Evolutionary conservation across 2,888 invertebrate species (phyloP).

Genomic region (Nephrotoma appendiculata): DNA sequence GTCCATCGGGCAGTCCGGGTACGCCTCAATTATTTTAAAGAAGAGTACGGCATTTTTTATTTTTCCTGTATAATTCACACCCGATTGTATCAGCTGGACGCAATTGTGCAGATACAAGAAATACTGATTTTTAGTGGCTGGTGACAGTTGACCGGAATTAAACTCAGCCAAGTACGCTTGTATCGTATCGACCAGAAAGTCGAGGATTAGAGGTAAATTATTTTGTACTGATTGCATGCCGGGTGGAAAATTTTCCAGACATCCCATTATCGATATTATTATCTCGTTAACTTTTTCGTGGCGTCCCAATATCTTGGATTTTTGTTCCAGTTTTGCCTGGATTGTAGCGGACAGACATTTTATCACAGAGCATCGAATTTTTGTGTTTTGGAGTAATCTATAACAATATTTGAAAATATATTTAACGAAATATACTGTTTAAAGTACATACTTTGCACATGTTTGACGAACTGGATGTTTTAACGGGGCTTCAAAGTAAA

Average conservation of each 20-base stretch:
- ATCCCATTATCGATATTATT: constrained; percentile 18
- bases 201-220: constrained; percentile 18
- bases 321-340: neutral
- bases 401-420: neutral
- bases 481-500: constrained; percentile 24
- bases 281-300: neutral
- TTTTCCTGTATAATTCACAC: constrained; percentile 14
- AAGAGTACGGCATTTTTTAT: neutral
- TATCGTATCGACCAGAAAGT: constrained; percentile 20
- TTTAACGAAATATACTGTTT: neutral
- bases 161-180: constrained; percentile 20
- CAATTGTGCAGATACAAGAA: constrained; percentile 29
- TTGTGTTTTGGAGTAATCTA: constrained; percentile 5
- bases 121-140: constrained; percentile 27
- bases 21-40: constrained; percentile 12
- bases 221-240: constrained; percentile 21
- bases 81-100: constrained; percentile 29
- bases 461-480: constrained; percentile 32
- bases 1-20: constrained; percentile 46
- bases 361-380: neutral
- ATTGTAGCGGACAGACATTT: neutral
- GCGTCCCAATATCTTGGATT: neutral
- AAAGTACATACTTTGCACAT: constrained; percentile 23
- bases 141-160: constrained; percentile 22
- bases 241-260: constrained; percentile 27